phyloP scores from a whole-genome alignment of 2,797 vertebrate genomes.

The Myotis findleyi region DNA sequence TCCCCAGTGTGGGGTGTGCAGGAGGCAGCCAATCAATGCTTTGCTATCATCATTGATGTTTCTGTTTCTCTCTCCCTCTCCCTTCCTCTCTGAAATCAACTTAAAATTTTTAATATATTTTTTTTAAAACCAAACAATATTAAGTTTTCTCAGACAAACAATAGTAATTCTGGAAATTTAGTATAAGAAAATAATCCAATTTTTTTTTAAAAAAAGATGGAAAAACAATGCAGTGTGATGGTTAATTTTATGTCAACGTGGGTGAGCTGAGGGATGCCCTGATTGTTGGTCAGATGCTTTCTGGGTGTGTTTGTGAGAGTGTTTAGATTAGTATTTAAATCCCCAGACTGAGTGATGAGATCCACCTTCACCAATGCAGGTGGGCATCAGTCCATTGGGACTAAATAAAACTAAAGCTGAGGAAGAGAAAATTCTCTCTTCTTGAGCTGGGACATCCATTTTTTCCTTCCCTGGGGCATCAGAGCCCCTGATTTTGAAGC shows the following conservation, averaged over 20 bases:
- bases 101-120: neutral
- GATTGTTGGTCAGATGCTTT: neutral
- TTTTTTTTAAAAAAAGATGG: neutral
- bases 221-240: neutral
- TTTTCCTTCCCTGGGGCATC: neutral
- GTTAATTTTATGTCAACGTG: neutral
- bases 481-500: neutral
- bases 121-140: neutral
- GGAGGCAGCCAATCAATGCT: too few relatives aligned
- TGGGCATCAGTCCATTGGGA: neutral
- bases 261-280: neutral
- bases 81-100: too few relatives aligned
- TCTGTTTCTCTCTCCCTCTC: too few relatives aligned
- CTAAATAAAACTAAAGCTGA: neutral
- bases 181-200: neutral
- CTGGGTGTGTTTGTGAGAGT: too few relatives aligned
- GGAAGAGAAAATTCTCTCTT: neutral
- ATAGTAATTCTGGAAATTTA: neutral
- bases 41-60: too few relatives aligned
- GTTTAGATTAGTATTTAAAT: neutral
- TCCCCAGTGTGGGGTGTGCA: too few relatives aligned
- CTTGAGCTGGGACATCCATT: too few relatives aligned
- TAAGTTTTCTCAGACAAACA: neutral
- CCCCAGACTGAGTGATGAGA: too few relatives aligned
- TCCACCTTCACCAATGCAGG: neutral